Base-by-base conservation (phyloP, 2,888 invertebrate species). In the Noctua janthe region DNA sequence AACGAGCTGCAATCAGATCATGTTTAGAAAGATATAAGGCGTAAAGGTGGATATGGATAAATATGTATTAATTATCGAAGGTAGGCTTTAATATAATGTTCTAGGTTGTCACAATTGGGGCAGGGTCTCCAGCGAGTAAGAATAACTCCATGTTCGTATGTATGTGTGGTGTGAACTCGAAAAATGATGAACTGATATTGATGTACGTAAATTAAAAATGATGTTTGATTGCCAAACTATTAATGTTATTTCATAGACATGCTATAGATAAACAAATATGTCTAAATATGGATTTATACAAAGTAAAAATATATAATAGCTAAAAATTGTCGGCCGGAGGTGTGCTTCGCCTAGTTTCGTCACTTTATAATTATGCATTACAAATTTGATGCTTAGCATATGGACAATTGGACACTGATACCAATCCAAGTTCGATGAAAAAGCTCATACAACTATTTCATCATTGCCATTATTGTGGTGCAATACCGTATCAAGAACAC, bases 61-160 rank as follows among this genome's bases (percentile, higher is more conserved):
- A 89, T 90, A 90, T 85, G 83, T 81, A 89, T 89, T 89, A 89
- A 90, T 90, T 90, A 90, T 87, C 83, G 62, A 64, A 75, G 74
- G 81, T 66, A 82, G 73, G 76, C 81, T 81, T 87, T 87, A 87
- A 79, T 80, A 80, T 81, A 82, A 74, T 80, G 72, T 67, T 87
- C 90, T 89, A 90, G 89, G 78, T 81, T 89, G 83, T 85, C 73
- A 87, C 79, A 90, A 87, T 82, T 87, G 78, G 90, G 82, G 71
- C 89, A 89, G 82, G 89, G 88, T 78, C 89, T 81, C 62, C 1
- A n/a, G 51, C 73, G 29, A 64, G 59, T 80, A 85, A 86, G 88
- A 88, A 86, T 88, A 85, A 86, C 74, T 47, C 83, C 86, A 74
- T 82, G 70, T 81, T 13, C 66, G 72, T 71, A 17, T 54, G 47